Base-by-base conservation (phyloP, 2,888 invertebrate genomes). In the Urechis unicinctus region DNA sequence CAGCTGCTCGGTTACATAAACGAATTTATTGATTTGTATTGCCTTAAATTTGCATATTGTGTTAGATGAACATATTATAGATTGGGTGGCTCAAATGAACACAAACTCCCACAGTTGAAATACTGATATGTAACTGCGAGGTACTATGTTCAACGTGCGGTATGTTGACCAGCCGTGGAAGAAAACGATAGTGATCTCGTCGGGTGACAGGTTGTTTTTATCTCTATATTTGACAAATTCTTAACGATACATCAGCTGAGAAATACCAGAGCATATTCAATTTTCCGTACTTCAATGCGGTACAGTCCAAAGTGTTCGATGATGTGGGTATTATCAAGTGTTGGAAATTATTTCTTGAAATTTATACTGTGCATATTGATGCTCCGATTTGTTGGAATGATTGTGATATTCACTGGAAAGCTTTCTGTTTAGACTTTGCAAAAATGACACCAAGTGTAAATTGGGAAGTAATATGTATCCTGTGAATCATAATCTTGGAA, bases 281-380 rank as follows among this genome's bases (percentile, higher is more conserved):
- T n/a, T 86, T 84, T 75, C 82, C 81, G 28, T 83, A 81, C 69
- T 89, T 89, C 75, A 89, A 89, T 75, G 69, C 82, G 36, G 83
- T 89, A 3, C 89, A 90, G 70, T 87, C 88, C 0, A 80, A 79
- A 62, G 83, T 88, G 9, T 83, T 88, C 59, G 84, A 88, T 68
- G 84, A 85, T 65, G 84, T 86, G 66, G 69, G 72, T 68, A 41
- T 24, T 53, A 9, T 2, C 3, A 9, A 29, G 5, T 30, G 26
- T 36, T 28, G 9, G 17, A n/a, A 21, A 52, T 30, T 21, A 50
- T 22, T 50, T 28, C 25, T 9, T 43, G 50, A 21, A 17, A 36
- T 24, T 6, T 9, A 50, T 36, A 36, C 30, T 50, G 6, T 30
- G 30, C 4, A 52, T 5, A 44, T 52, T 5, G 5, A 52, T 25